These are phyloP conservation scores for Eupeodes luniger DNA, from an alignment of 2,888 invertebrate genomes.

Conservation along the genomic window DNA sequence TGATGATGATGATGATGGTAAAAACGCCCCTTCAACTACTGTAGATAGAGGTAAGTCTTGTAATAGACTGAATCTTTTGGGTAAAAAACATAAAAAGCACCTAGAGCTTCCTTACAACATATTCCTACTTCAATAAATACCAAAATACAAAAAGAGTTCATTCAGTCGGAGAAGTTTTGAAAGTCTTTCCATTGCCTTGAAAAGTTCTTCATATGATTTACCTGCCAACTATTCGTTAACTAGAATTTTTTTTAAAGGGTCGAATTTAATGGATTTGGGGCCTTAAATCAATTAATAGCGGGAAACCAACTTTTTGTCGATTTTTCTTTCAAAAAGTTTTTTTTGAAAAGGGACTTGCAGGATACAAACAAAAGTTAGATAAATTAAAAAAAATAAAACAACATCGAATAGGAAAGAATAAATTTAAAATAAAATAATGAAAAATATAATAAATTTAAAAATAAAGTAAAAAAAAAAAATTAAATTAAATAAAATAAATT, in stretches of 20 bases:
- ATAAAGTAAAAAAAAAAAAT: too few species aligned
- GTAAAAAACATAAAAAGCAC: not conserved
- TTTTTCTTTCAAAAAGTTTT: too few species aligned
- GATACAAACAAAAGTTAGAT: too few species aligned
- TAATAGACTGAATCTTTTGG: conserved; percentile 24
- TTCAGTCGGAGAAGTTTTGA: conserved; percentile 59
- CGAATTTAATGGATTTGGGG: not conserved
- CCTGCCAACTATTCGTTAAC: not conserved
- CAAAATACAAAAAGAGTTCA: conserved; percentile 33
- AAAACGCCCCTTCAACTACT: conserved; percentile 36
- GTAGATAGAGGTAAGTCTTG: not conserved
- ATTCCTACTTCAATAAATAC: conserved; percentile 11
- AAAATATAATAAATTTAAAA: too few species aligned
- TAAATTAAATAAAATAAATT: too few species aligned
- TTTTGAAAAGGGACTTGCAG: too few species aligned
- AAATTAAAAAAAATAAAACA: too few species aligned
- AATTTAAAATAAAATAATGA: too few species aligned
- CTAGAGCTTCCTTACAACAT: not conserved
- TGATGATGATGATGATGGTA: not conserved
- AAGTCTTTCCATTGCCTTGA: conserved; percentile 30
- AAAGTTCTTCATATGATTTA: not conserved
- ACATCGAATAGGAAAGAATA: too few species aligned
- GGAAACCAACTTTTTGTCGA: too few species aligned
- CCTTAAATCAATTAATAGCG: not conserved
- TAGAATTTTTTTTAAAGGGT: not conserved